These are phyloP conservation scores for Seladonia tumulorum DNA, from an alignment of 2,888 invertebrate genomes.

Conservation along the genomic window DNA sequence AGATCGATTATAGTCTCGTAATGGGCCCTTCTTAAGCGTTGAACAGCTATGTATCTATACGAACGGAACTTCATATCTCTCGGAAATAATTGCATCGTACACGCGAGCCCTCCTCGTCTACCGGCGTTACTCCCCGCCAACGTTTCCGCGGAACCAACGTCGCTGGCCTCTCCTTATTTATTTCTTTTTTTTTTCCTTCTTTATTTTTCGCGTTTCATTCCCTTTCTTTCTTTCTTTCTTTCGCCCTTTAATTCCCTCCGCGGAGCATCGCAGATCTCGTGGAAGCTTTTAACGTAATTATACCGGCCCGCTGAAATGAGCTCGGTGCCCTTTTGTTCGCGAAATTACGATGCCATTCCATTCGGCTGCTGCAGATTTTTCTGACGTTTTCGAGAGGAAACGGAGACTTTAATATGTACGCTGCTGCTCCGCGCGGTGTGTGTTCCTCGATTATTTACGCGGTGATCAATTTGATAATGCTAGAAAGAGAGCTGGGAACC, in stretches of 20 bases:
- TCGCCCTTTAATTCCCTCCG: neutral
- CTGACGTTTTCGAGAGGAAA: neutral
- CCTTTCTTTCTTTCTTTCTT: neutral
- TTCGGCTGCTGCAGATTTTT: neutral
- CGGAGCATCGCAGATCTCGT: neutral
- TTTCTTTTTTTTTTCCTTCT: too few species aligned
- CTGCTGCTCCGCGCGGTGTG: neutral
- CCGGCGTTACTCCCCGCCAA: neutral
- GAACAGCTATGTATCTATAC: conserved; percentile 42
- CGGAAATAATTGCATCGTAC: conserved; percentile 56
- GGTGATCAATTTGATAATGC: neutral
- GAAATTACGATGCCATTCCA: neutral
- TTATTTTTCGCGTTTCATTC: neutral
- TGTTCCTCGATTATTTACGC: too few species aligned
- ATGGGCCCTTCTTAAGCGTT: conserved; percentile 54
- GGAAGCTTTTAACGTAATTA: neutral
- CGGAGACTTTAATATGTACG: neutral
- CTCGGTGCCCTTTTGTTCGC: neutral
- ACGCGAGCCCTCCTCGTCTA: conserved; percentile 33
- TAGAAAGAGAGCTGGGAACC: neutral
- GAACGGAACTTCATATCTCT: conserved; percentile 60
- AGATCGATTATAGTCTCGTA: conserved; percentile 69
- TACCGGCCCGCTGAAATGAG: neutral
- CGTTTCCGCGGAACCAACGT: neutral
- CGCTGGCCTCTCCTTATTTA: neutral